Percentiles rank a stretch among this genome's conserved stretches.
Evolutionary conservation across 1,140 invertebrate species (phyloP).

Genomic region (Andricus grossulariae): DNA sequence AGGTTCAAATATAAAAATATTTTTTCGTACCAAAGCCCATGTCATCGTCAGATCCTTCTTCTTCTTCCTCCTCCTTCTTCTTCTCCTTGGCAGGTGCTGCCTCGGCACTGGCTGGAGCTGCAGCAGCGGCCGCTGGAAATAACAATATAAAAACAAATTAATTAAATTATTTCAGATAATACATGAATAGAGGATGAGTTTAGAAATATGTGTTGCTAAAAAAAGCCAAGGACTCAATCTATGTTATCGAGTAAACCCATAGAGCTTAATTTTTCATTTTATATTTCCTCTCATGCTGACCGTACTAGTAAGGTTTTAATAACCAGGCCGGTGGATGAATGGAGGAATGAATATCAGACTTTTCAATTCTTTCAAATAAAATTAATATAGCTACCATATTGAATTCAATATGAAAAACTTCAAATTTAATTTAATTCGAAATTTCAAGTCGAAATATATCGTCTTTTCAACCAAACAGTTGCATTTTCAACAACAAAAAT

Average conservation of each 20-base stretch:
- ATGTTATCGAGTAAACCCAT: constrained; percentile 9
- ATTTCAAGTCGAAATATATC: too few relatives aligned
- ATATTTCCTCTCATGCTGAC: constrained; percentile 26
- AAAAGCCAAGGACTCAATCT: constrained; percentile 27
- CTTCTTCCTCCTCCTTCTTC: constrained; percentile 90
- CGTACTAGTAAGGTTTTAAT: not conserved
- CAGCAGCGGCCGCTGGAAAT: constrained; percentile 76
- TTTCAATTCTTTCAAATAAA: too few relatives aligned
- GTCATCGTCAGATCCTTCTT: constrained; percentile 93
- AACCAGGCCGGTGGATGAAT: constrained; percentile 14
- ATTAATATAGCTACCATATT: too few relatives aligned
- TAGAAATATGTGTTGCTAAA: not conserved
- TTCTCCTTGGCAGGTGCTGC: constrained; percentile 83
- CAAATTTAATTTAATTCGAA: too few relatives aligned
- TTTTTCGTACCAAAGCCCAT: constrained; percentile 91
- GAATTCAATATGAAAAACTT: too few relatives aligned
- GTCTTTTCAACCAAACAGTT: too few relatives aligned
- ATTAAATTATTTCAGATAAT: not conserved
- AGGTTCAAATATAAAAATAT: constrained; percentile 40
- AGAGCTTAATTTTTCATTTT: not conserved
- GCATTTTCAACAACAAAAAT: too few relatives aligned
- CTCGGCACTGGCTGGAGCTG: constrained; percentile 81
- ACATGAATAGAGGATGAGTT: not conserved
- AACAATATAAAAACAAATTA: constrained; percentile 31
- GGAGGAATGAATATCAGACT: not conserved